Evolutionary conservation across 2,113 vertebrate species (phyloP).

Genomic region (Mus pahari): DNA sequence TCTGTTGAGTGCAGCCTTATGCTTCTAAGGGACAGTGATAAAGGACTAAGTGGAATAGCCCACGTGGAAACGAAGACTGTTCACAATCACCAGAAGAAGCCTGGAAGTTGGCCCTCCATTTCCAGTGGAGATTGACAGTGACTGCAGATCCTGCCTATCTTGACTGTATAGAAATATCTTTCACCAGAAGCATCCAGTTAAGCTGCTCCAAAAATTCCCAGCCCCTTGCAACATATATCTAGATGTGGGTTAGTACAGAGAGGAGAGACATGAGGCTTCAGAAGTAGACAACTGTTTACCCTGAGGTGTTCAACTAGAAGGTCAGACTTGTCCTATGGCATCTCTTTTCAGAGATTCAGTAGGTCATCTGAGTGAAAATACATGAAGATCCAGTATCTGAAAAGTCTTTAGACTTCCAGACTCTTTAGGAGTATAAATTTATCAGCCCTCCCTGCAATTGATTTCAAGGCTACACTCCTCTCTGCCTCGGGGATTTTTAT

Average conservation of each 20-base stretch:
- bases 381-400: slow-evolving; percentile 19
- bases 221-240: background rate
- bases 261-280: background rate
- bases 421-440: slow-evolving; percentile 21
- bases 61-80: background rate
- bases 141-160: background rate
- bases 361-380: background rate
- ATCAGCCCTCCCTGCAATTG: slow-evolving; percentile 32
- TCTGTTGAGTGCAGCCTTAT: background rate
- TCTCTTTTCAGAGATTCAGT: background rate
- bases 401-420: background rate
- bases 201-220: background rate
- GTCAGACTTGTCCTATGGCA: background rate
- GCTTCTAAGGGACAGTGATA: background rate
- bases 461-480: slow-evolving; percentile 65
- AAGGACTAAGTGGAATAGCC: background rate
- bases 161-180: background rate
- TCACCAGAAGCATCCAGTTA: background rate
- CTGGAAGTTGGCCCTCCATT: background rate
- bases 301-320: background rate
- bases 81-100: too few species aligned
- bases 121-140: background rate
- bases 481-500: slow-evolving; percentile 70
- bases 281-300: background rate
- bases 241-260: background rate